A percentile compares a stretch with the other conserved stretches of the same genome.
Evolutionary conservation across 2,888 invertebrate genomes (phyloP).

Genomic region (Chymomyza caudatula): DNA sequence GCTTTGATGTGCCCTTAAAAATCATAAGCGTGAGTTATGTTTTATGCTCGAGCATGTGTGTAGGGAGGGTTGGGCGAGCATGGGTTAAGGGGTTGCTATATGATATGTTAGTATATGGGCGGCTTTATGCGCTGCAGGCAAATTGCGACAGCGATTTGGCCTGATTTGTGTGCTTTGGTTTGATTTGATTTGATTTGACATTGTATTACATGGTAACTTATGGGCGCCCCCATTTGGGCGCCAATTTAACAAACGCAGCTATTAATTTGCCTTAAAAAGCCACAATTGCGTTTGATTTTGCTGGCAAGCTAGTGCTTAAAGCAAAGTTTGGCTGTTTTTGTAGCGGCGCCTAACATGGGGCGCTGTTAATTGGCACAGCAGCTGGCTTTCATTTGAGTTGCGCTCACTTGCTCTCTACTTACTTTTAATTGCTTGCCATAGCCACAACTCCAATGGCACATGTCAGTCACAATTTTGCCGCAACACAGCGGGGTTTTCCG

Average conservation of each 20-base stretch:
- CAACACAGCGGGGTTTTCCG: no score
- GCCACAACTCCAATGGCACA: background rate
- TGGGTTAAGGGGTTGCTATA: background rate
- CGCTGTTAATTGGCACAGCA: slow-evolving; percentile 10
- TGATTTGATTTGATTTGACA: slow-evolving; percentile 49
- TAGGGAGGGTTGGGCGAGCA: slow-evolving; percentile 25
- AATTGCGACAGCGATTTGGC: slow-evolving; percentile 62
- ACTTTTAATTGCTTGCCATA: slow-evolving; percentile 43
- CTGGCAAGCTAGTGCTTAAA: no score
- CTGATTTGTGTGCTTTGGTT: slow-evolving; percentile 66
- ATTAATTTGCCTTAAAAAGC: background rate
- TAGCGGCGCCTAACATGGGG: background rate
- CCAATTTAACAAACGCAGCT: no score
- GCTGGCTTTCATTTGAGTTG: slow-evolving; percentile 42
- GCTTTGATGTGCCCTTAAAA: slow-evolving; percentile 69
- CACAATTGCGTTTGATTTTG: background rate
- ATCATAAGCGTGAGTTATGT: slow-evolving; percentile 70
- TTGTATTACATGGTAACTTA: background rate
- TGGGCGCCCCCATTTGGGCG: no score
- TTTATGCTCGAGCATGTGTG: slow-evolving; percentile 21
- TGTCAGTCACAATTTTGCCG: background rate
- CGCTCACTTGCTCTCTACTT: slow-evolving; percentile 34
- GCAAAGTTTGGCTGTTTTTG: no score
- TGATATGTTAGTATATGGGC: slow-evolving; percentile 19
- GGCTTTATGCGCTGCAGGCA: slow-evolving; percentile 35